phyloP scores from a whole-genome alignment of 2,113 vertebrate species.

The Ochotona curzoniae region DNA sequence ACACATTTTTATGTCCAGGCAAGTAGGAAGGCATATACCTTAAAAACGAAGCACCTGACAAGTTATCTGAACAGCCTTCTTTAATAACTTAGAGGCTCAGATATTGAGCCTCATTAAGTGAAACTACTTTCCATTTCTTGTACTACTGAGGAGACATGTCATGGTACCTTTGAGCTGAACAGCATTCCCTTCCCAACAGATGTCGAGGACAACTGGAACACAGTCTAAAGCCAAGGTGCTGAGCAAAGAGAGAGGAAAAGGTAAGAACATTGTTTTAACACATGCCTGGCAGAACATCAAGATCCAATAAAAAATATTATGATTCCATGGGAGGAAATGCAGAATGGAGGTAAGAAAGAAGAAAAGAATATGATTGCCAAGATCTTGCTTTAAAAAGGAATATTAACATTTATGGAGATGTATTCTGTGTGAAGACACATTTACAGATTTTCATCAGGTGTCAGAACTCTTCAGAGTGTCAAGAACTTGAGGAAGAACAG shows the following conservation, averaged over 20 bases:
- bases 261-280: background rate
- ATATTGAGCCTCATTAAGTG: constrained; percentile 84
- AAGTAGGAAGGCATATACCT: constrained; percentile 60
- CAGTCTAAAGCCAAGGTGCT: constrained; percentile 52
- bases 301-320: background rate
- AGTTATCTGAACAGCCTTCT: constrained; percentile 76
- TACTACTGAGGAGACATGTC: constrained; percentile 74
- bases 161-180: constrained; percentile 75
- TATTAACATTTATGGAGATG: background rate
- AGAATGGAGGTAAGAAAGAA: background rate
- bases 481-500: background rate
- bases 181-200: constrained; percentile 58
- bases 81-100: constrained; percentile 80
- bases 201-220: background rate
- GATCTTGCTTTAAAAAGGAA: background rate
- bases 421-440: background rate
- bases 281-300: background rate
- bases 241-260: background rate
- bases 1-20: constrained; percentile 54
- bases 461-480: background rate
- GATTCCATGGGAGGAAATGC: background rate
- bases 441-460: no score
- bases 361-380: background rate
- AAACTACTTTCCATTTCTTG: constrained; percentile 75
- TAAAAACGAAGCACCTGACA: constrained; percentile 84